A percentile compares a stretch with the other conserved stretches of the same genome.
phyloP scores from a whole-genome alignment of 2,113 vertebrate species.

The Piaya cayana region DNA sequence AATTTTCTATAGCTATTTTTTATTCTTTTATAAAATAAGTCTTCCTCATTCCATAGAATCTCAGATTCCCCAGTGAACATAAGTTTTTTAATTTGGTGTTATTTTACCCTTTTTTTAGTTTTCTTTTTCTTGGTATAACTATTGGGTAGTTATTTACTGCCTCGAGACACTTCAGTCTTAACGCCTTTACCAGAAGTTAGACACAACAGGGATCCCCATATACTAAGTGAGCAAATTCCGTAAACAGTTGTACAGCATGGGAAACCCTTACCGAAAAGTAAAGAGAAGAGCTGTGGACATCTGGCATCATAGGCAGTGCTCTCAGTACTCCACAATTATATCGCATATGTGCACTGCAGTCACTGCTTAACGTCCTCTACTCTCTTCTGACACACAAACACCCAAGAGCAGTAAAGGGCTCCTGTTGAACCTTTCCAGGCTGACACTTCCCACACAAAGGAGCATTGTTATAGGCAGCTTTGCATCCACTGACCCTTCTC shows the following conservation, averaged over 20 bases:
- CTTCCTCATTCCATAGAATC: neutral
- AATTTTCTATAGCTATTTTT: neutral
- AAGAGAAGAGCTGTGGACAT: conserved; percentile 7
- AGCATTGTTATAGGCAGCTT: neutral
- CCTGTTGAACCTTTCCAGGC: neutral
- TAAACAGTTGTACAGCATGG: neutral
- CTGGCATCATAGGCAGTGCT: neutral
- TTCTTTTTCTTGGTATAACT: neutral
- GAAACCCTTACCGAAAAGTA: conserved; percentile 21
- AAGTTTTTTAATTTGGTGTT: neutral
- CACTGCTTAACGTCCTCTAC: neutral
- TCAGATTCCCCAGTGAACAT: neutral
- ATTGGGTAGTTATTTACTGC: neutral
- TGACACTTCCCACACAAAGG: neutral
- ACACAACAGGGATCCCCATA: neutral
- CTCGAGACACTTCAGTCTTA: neutral
- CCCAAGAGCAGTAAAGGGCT: neutral
- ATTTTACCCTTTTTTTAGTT: neutral
- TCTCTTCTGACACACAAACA: conserved; percentile 21
- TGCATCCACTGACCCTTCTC: neutral
- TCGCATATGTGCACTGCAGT: neutral
- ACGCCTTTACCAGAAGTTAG: neutral
- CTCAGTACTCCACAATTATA: neutral
- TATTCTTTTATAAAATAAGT: neutral
- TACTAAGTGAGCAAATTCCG: neutral